Percentiles rank a stretch among this genome's conserved stretches.
Conservation (phyloP, 2,113 vertebrate species). For the Onychostoma macrolepis region DNA sequence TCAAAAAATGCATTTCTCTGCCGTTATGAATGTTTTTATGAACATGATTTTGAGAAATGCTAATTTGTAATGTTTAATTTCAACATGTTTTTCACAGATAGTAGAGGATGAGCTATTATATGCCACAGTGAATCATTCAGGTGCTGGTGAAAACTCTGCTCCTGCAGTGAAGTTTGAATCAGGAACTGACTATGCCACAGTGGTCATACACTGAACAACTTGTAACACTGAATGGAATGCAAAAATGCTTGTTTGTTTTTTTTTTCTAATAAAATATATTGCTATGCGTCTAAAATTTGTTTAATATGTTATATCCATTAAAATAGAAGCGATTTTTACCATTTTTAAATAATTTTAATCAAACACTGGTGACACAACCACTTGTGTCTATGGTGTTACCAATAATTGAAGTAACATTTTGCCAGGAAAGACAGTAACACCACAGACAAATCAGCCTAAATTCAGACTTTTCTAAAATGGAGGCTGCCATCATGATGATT, state of each 20-base stretch:
- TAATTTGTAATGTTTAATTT: not conserved
- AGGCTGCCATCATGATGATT: too few species aligned
- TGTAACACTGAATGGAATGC: not conserved
- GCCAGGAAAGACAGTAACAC: too few species aligned
- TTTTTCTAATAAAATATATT: not conserved
- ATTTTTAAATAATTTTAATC: too few species aligned
- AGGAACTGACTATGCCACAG: constrained; percentile 45
- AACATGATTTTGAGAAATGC: not conserved
- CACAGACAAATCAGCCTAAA: too few species aligned
- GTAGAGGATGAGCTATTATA: constrained; percentile 46
- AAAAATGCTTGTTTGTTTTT: not conserved
- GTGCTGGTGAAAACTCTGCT: not conserved
- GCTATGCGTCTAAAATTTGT: not conserved
- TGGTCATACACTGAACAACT: constrained; percentile 14
- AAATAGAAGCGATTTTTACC: too few species aligned
- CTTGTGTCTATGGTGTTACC: too few species aligned
- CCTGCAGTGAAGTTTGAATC: constrained; percentile 4
- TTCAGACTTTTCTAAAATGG: too few species aligned
- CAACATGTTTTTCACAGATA: constrained; percentile 22
- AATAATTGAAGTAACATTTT: too few species aligned
- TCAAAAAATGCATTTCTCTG: not conserved
- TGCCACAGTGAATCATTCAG: constrained; percentile 40
- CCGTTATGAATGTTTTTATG: not conserved
- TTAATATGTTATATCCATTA: not conserved
- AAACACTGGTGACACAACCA: too few species aligned